These are phyloP conservation scores for Ylistrum balloti DNA, from an alignment of 1,140 invertebrate genomes.

Conservation along the genomic window DNA sequence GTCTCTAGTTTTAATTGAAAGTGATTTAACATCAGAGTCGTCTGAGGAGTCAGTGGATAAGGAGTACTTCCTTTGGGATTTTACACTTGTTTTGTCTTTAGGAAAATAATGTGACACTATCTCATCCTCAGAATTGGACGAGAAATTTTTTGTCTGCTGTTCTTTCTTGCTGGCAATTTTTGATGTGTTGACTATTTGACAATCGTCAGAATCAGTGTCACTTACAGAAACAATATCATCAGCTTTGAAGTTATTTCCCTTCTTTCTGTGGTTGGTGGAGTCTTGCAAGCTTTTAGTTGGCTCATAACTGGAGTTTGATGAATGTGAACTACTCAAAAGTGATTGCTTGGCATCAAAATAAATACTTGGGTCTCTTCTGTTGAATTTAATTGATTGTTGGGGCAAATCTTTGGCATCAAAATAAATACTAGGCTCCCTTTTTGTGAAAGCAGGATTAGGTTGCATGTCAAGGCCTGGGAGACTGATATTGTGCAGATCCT, in stretches of 20 bases:
- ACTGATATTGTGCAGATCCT: background rate
- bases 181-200: background rate
- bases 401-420: background rate
- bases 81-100: background rate
- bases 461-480: background rate
- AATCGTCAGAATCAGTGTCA: background rate
- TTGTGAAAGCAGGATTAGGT: background rate
- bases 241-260: background rate
- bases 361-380: constrained; percentile 12
- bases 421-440: background rate
- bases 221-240: background rate
- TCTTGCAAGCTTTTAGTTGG: background rate
- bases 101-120: background rate
- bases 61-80: constrained; percentile 16
- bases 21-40: background rate
- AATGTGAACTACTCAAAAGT: background rate
- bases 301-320: background rate
- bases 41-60: background rate
- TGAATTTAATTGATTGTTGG: background rate
- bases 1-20: background rate
- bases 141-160: background rate
- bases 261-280: background rate
- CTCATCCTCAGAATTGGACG: background rate
- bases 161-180: background rate
- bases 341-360: constrained; percentile 19